Evolutionary conservation across 2,888 invertebrate genomes (phyloP), one percentile per base, ranked within the genome.

Genomic region (Steinernema carpocapsae): DNA sequence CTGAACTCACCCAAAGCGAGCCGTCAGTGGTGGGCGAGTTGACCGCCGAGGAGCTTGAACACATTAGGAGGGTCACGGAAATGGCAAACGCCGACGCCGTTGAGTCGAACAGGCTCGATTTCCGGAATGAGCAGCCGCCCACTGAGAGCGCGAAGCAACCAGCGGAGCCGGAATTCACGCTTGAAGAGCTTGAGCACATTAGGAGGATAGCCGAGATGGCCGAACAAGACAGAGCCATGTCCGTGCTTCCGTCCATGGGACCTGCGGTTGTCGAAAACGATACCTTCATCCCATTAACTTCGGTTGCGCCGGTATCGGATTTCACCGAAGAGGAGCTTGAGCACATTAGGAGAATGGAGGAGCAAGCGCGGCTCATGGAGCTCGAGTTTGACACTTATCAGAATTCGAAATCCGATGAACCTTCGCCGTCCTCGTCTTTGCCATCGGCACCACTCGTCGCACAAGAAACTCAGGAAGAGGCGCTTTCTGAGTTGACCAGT

Each of bases 251-350:
- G 3, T 3, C 37, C 37, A 37, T 37, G 37, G 37, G 37, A 37
- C 10, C 37, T 37, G 37, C 37, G 3, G 37, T 37, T 37, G 10
- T 37, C 37, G 37, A 37, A 37, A 37, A 10, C 37, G 37, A 37
- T 37, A 37, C 37, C 37, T 37, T 10, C 3, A 71, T 29, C 12
- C 48, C 26, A 26, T 17, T 29, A 24, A 37, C 26, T 17, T 17
- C 59, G n/a, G 3, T 70, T 19, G 59, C 43, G 3, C 45, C 37
- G 26, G 52, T 37, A 43, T 26, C 59, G 14, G 76, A 75, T 48
- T 52, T 80, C 6, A 74, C 81, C 17, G 72, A 78, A 56, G 82
- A 80, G 75, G 83, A 82, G 52, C 51, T 79, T 32, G 80, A 82
- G 10, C 79, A 79, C 29, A 75, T 74, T 22, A 32, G 42, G 43